Conservation (phyloP, 2,113 vertebrate species). For the Lamprologus sp. region DNA sequence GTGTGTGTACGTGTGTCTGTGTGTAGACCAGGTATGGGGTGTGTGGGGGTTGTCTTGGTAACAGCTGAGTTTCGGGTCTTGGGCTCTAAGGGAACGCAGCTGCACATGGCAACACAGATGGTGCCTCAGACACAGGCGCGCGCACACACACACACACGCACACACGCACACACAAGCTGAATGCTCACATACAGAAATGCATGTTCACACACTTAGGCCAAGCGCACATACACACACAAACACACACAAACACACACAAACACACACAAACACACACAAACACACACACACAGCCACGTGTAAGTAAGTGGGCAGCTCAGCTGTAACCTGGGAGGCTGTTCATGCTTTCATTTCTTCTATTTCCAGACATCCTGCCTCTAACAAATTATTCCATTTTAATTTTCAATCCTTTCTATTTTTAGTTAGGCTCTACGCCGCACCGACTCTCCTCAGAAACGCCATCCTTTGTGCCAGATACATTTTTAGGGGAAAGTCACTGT, state of each 20-base stretch:
- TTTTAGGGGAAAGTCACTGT: neutral
- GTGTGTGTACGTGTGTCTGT: neutral
- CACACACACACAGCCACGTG: conserved; percentile 1
- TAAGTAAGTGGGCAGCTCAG: conserved; percentile 43
- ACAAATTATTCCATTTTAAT: conserved; percentile 9
- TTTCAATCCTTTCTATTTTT: conserved; percentile 7
- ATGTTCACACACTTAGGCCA: neutral
- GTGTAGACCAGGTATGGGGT: conserved; percentile 32
- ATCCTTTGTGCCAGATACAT: neutral
- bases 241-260: too few species aligned
- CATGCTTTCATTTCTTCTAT: conserved; percentile 22
- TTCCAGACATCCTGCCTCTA: conserved; percentile 25
- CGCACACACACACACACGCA: neutral
- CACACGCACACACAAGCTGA: neutral
- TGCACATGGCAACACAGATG: conserved; percentile 59
- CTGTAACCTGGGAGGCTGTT: conserved; percentile 57
- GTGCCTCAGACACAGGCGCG: neutral
- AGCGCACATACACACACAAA: neutral
- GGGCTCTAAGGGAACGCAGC: conserved; percentile 46
- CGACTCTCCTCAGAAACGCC: neutral
- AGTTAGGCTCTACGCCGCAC: neutral
- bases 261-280: neutral
- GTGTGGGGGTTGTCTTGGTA: conserved; percentile 45
- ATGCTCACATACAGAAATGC: neutral
- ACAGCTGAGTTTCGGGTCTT: conserved; percentile 57